Base-by-base conservation (phyloP, 1,140 invertebrate species). In the Brachionus manjavacas region DNA sequence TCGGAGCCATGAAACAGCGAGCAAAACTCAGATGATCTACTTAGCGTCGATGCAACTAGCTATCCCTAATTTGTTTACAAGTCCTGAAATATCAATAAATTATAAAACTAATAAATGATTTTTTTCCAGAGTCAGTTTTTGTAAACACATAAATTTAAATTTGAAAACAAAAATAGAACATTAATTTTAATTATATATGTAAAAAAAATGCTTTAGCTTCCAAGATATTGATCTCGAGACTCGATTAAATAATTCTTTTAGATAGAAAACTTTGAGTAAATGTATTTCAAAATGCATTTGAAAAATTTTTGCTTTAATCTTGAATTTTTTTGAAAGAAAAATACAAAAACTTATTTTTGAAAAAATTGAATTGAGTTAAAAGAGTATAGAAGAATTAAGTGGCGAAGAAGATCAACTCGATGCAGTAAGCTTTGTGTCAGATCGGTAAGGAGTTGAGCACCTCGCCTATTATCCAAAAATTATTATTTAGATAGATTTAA, bases 51-150 rank as follows among this genome's bases (percentile, higher is more conserved):
- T 60, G 20, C 52, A 60, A 60, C 6, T 60, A 20, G 52, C 23
- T 20, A 35, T 35, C n/a, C n/a, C 66, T 68, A 31, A 68, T 68
- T 68, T 68, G 66, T 68, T 68, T 68, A 68, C 25, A 68, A 31
- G 66, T 31, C 66, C 31, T 68, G 25, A 31, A 68, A 39, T 68
- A 68, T 16, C 9, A 72, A 72, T 72, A 72, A 72, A 72, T 72
- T 72, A 72, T 9, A 43, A 43, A 39, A 72, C 39, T 12, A 41
- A 39, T 72, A 20, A 72, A 39, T 72, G 8, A 39, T n/a, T 39
- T 3, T 72, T 41, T 72, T 72, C 16, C 39, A 41, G 16, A 39
- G 8, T 20, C 6, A 16, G 31, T 39, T 72, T n/a, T n/a, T 72
- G 41, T 72, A 39, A 20, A 72, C 16, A 39, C 68, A 72, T 72